Evolutionary conservation across 2,888 invertebrate genomes (phyloP), one percentile per base, ranked within the genome.

Genomic region (Eupithecia inturbata): DNA sequence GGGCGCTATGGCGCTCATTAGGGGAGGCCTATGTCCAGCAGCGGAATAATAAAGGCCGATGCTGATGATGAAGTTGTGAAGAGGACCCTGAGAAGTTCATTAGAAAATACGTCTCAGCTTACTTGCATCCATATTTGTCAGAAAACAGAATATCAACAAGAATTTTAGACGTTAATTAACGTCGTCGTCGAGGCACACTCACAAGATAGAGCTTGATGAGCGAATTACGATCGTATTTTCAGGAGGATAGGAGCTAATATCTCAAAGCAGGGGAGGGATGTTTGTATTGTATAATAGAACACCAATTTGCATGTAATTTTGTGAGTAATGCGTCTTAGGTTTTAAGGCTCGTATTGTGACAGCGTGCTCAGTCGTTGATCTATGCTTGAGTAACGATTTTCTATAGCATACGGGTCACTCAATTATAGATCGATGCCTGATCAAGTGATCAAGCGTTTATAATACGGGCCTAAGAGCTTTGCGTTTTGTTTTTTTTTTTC

Each of bases 271-370:
- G 14, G 57, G 16, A 1, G 14, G 26, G 28, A 5, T 33, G 64
- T n/a, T 39, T 36, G 36, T 19, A 19, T 4, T 66, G 36, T 66
- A 41, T 19, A 19, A 62, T 62, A 19, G 62, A 28, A 62, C 62
- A 66, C 6, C 14, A 10, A 66, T 64, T 64, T 66, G 36, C 64
- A 64, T 64, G 31, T 64, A n/a, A 64, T 62, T 62, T 62, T 62
- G 9, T 62, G 16, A 62, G 62, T 16, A 28, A 62, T 10, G 19
- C 28, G 19, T 62, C 4, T 57, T 9, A 53, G 53, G 53, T 1
- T 49, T n/a, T 49, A 53, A 10, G 22, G n/a, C n/a, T n/a, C n/a
- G n/a, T n/a, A n/a, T n/a, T n/a, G n/a, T n/a, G n/a, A n/a, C n/a
- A n/a, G n/a, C n/a, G n/a, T n/a, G n/a, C n/a, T n/a, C n/a, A n/a